Percentiles rank a stretch among this genome's conserved stretches.
phyloP scores from a whole-genome alignment of 2,888 invertebrate species.

The Argyresthia goedartella region DNA sequence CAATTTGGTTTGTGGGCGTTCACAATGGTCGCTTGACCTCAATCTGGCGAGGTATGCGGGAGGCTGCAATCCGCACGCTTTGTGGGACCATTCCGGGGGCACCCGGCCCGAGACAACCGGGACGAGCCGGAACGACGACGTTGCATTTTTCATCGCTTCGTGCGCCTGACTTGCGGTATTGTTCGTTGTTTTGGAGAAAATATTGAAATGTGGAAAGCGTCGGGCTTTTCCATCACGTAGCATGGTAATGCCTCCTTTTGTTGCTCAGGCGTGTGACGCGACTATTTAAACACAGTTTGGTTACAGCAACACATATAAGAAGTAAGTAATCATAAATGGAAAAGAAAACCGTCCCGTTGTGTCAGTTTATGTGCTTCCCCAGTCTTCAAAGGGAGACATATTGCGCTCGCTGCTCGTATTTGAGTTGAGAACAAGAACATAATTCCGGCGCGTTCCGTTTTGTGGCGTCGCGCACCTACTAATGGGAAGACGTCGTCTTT shows the following conservation, averaged over 20 bases:
- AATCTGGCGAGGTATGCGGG: constrained; percentile 28
- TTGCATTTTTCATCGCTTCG: constrained; percentile 45
- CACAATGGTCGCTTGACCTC: constrained; percentile 38
- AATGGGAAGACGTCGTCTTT: constrained; percentile 55
- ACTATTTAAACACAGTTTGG: background rate
- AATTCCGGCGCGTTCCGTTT: constrained; percentile 64
- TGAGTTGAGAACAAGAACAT: constrained; percentile 50
- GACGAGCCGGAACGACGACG: constrained; percentile 32
- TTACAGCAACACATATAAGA: background rate
- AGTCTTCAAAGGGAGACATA: constrained; percentile 58
- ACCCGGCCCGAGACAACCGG: constrained; percentile 34
- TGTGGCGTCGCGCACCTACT: constrained; percentile 44
- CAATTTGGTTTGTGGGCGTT: constrained; percentile 54
- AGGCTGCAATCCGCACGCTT: constrained; percentile 12
- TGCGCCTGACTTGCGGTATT: constrained; percentile 19
- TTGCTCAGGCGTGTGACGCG: background rate
- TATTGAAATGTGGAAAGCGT: background rate
- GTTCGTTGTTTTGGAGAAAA: constrained; percentile 15
- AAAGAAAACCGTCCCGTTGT: constrained; percentile 18
- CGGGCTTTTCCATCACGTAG: background rate
- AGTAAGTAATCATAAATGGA: background rate
- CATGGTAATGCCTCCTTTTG: background rate
- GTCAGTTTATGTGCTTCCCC: constrained; percentile 54
- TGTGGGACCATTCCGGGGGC: constrained; percentile 10
- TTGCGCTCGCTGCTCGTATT: constrained; percentile 52